phyloP scores from a whole-genome alignment of 2,888 invertebrate genomes.

The Chloromyia formosa region DNA sequence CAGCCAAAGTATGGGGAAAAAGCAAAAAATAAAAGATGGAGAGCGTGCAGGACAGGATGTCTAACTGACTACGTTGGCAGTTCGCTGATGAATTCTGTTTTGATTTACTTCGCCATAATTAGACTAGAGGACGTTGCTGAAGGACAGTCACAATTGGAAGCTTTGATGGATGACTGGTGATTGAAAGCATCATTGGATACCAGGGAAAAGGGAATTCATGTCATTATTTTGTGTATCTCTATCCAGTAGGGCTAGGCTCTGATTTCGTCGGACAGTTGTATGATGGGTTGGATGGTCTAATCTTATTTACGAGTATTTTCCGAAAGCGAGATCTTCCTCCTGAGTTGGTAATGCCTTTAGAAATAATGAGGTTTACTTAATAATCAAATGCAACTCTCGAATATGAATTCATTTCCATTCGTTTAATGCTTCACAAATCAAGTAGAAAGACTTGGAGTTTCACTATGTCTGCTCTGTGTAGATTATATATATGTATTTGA shows the following conservation, averaged over 20 bases:
- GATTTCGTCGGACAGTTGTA: neutral
- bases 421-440: no score
- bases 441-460: no score
- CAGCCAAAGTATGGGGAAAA: neutral
- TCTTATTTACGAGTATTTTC: neutral
- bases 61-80: slow-evolving; percentile 1
- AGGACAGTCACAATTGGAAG: neutral
- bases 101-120: slow-evolving; percentile 28
- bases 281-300: neutral
- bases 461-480: no score
- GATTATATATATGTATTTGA: no score
- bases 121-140: neutral
- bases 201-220: slow-evolving; percentile 6
- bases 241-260: neutral
- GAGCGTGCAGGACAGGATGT: neutral
- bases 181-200: slow-evolving; percentile 3
- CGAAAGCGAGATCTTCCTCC: neutral
- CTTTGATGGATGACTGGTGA: slow-evolving; percentile 23
- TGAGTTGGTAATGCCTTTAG: neutral
- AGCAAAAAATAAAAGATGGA: neutral
- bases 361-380: neutral
- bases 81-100: slow-evolving; percentile 20
- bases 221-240: slow-evolving; percentile 15
- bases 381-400: neutral
- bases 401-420: no score